These are phyloP conservation scores for Apaloderma vittatum DNA, from an alignment of 2,113 vertebrate genomes.

Conservation along the genomic window DNA sequence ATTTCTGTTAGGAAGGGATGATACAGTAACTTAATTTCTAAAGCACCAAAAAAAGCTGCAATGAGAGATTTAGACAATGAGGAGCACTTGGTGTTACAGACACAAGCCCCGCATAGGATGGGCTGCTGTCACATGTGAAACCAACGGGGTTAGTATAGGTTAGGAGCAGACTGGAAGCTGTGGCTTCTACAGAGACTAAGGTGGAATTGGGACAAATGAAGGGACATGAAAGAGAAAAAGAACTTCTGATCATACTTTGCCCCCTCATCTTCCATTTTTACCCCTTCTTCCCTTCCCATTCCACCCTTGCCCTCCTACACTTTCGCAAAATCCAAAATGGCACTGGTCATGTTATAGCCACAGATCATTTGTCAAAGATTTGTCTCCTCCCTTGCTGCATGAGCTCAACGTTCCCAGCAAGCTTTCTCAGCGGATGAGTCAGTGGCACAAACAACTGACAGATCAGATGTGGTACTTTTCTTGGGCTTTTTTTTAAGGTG, in stretches of 20 bases:
- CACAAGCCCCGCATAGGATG: neutral
- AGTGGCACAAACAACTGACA: neutral
- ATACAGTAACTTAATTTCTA: neutral
- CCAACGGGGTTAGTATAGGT: neutral
- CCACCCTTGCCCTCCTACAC: neutral
- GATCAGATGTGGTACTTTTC: neutral
- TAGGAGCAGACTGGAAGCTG: neutral
- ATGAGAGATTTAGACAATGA: neutral
- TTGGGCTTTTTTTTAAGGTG: neutral
- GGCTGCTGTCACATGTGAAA: neutral
- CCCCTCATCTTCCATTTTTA: neutral
- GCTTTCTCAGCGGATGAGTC: neutral
- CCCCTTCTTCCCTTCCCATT: neutral
- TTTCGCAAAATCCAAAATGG: neutral
- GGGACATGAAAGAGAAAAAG: neutral
- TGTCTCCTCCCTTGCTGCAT: neutral
- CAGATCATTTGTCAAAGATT: neutral
- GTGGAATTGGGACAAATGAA: fast-evolving
- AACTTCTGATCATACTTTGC: neutral
- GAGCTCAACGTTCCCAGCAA: neutral
- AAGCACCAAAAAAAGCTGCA: neutral
- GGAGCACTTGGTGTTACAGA: neutral
- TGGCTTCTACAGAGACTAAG: neutral
- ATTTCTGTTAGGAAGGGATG: neutral
- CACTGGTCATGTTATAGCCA: neutral